These are phyloP conservation scores for Ptilorrhoa leucosticta DNA, from an alignment of 2,113 vertebrate species.

Conservation along the genomic window DNA sequence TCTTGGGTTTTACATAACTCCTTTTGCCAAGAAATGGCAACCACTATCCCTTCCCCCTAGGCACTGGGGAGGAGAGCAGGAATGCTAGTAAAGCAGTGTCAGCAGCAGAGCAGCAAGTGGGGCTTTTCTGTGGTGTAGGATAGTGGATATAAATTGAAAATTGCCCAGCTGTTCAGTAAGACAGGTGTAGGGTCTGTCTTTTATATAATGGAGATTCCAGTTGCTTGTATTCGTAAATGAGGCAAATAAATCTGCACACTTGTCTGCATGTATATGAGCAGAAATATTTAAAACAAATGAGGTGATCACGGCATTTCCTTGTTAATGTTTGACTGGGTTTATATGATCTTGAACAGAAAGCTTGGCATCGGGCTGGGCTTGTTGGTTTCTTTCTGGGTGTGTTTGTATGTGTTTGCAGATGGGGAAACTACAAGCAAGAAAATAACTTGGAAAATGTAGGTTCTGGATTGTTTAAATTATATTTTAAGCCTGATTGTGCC, in stretches of 20 bases:
- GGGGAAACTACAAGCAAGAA: neutral
- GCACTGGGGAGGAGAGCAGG: neutral
- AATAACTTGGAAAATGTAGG: neutral
- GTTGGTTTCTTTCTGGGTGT: neutral
- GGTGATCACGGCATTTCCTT: constrained; percentile 2
- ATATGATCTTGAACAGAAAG: neutral
- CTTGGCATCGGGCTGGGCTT: neutral
- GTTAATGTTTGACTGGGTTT: neutral
- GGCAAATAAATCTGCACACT: constrained; percentile 63
- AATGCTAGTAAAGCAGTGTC: constrained; percentile 7
- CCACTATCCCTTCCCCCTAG: neutral
- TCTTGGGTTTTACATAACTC: neutral
- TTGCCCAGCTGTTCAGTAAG: constrained; percentile 66
- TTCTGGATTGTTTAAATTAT: constrained; percentile 40
- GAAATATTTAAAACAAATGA: constrained; percentile 51
- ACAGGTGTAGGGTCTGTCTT: constrained; percentile 67
- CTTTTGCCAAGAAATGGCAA: neutral
- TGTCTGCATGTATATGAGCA: constrained; percentile 45
- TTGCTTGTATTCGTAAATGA: constrained; percentile 63
- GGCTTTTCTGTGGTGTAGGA: constrained; percentile 19
- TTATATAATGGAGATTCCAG: constrained; percentile 61
- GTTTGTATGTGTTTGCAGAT: neutral
- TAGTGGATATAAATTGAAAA: constrained; percentile 62
- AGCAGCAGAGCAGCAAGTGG: constrained; percentile 34
- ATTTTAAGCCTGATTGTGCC: constrained; percentile 54